These are phyloP conservation scores for Arrhopalites spinosus DNA, from an alignment of 2,888 invertebrate species.

Conservation along the genomic window DNA sequence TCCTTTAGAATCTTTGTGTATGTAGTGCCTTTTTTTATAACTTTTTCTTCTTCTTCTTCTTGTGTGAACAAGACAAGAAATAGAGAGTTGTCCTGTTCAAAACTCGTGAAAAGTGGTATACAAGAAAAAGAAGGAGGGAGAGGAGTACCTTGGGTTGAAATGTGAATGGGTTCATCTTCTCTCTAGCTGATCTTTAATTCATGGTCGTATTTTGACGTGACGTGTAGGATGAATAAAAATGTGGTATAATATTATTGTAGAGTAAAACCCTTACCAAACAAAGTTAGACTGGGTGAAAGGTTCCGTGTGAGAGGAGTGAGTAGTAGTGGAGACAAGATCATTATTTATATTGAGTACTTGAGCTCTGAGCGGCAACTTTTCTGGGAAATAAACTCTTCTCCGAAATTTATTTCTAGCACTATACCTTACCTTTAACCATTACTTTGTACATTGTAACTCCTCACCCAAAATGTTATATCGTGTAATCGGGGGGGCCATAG, in stretches of 20 bases:
- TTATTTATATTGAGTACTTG: slow-evolving; percentile 8
- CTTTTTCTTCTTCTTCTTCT: no score
- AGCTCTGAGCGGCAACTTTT: slow-evolving; percentile 10
- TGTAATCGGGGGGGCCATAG: not conserved
- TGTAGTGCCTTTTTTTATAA: no score
- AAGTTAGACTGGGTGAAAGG: not conserved
- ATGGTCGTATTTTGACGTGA: slow-evolving; percentile 6
- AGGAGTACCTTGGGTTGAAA: not conserved
- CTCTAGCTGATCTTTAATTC: not conserved
- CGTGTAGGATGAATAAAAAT: not conserved
- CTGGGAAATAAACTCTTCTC: no score
- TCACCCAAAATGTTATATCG: not conserved
- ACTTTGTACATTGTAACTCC: no score
- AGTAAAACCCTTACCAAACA: not conserved
- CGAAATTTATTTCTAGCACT: no score
- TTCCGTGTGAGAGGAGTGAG: not conserved
- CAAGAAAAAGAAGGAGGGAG: not conserved
- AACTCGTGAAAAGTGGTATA: no score
- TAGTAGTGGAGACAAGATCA: not conserved
- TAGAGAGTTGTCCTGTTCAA: no score
- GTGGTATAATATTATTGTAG: not conserved
- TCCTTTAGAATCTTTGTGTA: no score
- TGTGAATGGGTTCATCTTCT: no score
- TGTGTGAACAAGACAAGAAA: no score
- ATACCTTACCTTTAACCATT: no score